Base-by-base conservation (phyloP, 64 coral and sea anemone species). In the Cladopsammia gracilis region DNA sequence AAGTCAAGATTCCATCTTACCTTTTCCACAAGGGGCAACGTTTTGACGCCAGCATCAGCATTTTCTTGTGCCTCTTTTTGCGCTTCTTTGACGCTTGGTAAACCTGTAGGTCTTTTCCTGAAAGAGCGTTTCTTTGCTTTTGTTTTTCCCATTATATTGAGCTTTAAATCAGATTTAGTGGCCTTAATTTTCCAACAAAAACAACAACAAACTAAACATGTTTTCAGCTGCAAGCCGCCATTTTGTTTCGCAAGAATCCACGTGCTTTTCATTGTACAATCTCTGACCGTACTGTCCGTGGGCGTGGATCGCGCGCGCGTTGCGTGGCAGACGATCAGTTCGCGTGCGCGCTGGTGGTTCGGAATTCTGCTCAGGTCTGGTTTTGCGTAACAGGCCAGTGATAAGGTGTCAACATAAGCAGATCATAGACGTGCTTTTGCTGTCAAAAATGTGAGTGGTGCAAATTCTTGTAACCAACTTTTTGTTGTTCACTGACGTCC, bases 11-110 rank as follows among this genome's bases (percentile, higher is more conserved):
- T n/a, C 42, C 7, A 66, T 18, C 47, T 58, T 74, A 95, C 94
- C 89, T 95, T 95, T 88, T 95, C 87, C 9, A 95, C 23, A 24
- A 95, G 76, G 46, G 94, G 89, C 13, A 91, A 64, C 2, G 94
- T 95, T 76, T 73, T 95, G 1, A 53, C 80, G 9, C 62, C 73
- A 10, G 86, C 45, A 59, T 50, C 52, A 59, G 51, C 46, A 64
- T 67, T 75, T 56, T 95, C 52, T 18, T 80, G 58, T 18, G 22
- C 53, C 43, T 88, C 92, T 7, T 14, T 74, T 56, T 44, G 46
- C 15, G 74, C 83, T 42, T 91, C 88, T 20, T 62, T 57, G 53
- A 86, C 73, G 47, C 65, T 91, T n/a, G 79, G 75, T 47, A 93
- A 22, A 16, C 89, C 94, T 10, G 83, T 95, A 2, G 94, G 89